Conservation (phyloP, 1,140 invertebrate species). For the Notospermus geniculatus region DNA sequence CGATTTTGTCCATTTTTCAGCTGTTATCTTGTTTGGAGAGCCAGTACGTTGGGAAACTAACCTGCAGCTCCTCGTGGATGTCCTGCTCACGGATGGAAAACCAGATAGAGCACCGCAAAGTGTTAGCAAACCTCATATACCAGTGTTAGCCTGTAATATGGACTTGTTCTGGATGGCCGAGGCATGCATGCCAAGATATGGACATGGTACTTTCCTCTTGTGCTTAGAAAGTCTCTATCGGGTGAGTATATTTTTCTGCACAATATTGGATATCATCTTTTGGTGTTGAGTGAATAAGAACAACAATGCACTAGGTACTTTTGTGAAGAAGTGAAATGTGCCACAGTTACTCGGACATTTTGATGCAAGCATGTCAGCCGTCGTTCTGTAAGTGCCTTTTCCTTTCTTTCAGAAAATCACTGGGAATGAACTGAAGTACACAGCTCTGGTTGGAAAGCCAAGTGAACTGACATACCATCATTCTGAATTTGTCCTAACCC, state of each 20-base stretch:
- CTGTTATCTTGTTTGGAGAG: slow-evolving; percentile 54
- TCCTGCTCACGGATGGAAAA: slow-evolving; percentile 67
- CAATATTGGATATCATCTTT: no score
- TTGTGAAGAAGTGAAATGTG: no score
- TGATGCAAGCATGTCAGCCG: no score
- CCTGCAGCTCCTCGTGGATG: slow-evolving; percentile 67
- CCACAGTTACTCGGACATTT: not conserved
- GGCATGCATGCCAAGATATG: slow-evolving; percentile 54
- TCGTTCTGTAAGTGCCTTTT: not conserved
- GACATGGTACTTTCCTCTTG: slow-evolving; percentile 53
- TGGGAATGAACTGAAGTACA: slow-evolving; percentile 49
- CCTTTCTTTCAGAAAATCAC: slow-evolving; percentile 52
- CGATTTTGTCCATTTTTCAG: slow-evolving; percentile 48
- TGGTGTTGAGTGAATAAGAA: not conserved
- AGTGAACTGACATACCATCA: slow-evolving; percentile 56
- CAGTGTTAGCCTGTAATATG: slow-evolving; percentile 56
- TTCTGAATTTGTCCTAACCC: slow-evolving; percentile 48
- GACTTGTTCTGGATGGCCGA: slow-evolving; percentile 56
- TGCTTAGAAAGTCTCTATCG: slow-evolving; percentile 54
- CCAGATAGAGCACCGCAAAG: slow-evolving; percentile 48
- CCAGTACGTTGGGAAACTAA: slow-evolving; percentile 55
- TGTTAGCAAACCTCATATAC: slow-evolving; percentile 64
- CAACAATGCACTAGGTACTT: not conserved
- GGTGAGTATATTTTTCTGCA: slow-evolving; percentile 25
- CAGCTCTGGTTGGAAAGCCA: slow-evolving; percentile 54